These are phyloP conservation scores for Unio pictorum DNA, from an alignment of 2,888 invertebrate species.

Conservation along the genomic window DNA sequence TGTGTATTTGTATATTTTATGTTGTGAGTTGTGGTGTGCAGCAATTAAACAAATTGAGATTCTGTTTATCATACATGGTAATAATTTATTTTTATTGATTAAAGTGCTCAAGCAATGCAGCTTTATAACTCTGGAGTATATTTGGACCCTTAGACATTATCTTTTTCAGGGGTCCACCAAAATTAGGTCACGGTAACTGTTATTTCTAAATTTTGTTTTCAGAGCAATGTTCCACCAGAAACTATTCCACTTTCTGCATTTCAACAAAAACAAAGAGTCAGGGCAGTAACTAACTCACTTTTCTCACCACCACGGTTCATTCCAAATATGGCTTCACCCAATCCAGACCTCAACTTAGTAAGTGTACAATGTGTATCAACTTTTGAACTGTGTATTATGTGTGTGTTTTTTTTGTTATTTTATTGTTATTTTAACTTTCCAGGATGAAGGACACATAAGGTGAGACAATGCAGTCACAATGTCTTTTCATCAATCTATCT, in stretches of 20 bases:
- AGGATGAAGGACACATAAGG: too few species aligned
- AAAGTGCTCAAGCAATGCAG: neutral
- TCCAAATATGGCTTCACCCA: slow-evolving; percentile 52
- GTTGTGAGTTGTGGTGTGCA: too few species aligned
- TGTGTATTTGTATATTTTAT: too few species aligned
- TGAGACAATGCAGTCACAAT: too few species aligned
- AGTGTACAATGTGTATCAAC: slow-evolving; percentile 25
- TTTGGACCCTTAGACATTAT: neutral
- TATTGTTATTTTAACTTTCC: too few species aligned
- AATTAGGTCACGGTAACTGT: neutral
- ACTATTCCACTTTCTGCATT: slow-evolving; percentile 89
- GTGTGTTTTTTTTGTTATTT: neutral
- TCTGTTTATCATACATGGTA: too few species aligned
- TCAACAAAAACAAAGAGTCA: slow-evolving; percentile 75
- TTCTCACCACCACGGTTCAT: slow-evolving; percentile 68
- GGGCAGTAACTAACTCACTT: slow-evolving; percentile 47
- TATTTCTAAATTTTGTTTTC: slow-evolving; percentile 10
- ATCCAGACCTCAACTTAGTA: slow-evolving; percentile 54
- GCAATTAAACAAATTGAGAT: too few species aligned
- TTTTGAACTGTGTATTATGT: neutral
- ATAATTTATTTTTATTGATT: too few species aligned
- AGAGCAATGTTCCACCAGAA: slow-evolving; percentile 91
- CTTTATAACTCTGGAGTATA: neutral
- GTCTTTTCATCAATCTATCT: too few species aligned
- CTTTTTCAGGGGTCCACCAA: neutral